phyloP scores from a whole-genome alignment of 2,797 vertebrate species.

The Crenichthys baileyi region DNA sequence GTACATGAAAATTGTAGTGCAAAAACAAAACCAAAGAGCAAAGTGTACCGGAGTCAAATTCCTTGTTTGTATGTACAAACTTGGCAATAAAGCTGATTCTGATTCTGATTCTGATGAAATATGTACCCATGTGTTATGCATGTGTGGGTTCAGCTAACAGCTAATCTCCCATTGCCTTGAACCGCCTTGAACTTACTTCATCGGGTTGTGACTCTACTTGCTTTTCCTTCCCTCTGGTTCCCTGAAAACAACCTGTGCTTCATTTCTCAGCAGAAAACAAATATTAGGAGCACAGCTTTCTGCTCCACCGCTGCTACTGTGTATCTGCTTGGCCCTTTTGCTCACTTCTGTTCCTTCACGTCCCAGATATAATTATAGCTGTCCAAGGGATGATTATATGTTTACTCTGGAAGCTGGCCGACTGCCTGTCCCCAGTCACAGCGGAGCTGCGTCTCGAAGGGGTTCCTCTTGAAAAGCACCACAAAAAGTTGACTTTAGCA shows the following conservation, averaged over 20 bases:
- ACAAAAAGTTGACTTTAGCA: conserved; percentile 69
- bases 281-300: conserved; percentile 73
- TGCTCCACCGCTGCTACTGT: conserved; percentile 71
- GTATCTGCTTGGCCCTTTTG: conserved; percentile 74
- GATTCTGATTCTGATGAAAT: no score
- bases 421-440: conserved; percentile 84
- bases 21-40: no score
- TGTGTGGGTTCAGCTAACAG: conserved; percentile 2
- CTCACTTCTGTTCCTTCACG: conserved; percentile 80
- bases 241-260: conserved; percentile 75
- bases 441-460: conserved; percentile 80
- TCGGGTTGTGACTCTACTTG: conserved; percentile 46
- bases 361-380: conserved; percentile 86
- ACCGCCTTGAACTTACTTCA: conserved; percentile 26
- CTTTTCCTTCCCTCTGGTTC: conserved; percentile 61
- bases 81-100: no score
- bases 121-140: neutral
- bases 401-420: conserved; percentile 91
- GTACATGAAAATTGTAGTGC: no score
- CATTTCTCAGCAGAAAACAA: conserved; percentile 80
- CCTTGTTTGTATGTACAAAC: no score
- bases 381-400: conserved; percentile 89
- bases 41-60: no score
- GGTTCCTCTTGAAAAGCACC: conserved; percentile 80
- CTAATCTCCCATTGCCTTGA: conserved; percentile 18